These are phyloP conservation scores for Sarcophaga peregrina DNA, from an alignment of 1,140 invertebrate species.

Conservation along the genomic window DNA sequence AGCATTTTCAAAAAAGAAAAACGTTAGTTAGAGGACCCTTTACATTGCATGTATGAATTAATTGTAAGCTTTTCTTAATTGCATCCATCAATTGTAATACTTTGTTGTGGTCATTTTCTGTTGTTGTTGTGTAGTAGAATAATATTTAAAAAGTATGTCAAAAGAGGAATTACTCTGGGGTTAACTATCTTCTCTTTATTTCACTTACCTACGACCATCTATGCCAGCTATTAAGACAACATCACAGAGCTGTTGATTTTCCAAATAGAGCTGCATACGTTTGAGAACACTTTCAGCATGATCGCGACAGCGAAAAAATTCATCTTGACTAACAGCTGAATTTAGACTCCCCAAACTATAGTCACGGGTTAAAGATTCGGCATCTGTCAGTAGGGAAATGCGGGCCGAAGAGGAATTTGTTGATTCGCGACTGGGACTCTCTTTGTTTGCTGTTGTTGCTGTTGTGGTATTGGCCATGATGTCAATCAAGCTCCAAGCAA, in stretches of 20 bases:
- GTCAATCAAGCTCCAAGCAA: constrained; percentile 4
- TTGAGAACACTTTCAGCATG: constrained; percentile 84
- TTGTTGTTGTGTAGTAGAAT: too few relatives aligned
- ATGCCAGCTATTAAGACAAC: constrained; percentile 79
- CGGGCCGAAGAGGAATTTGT: constrained; percentile 61
- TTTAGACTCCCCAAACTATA: constrained; percentile 62
- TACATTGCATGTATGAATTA: too few relatives aligned
- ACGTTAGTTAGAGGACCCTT: too few relatives aligned
- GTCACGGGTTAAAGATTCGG: constrained; percentile 59
- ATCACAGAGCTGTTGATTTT: constrained; percentile 83
- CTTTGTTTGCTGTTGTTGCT: constrained; percentile 55
- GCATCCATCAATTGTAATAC: too few relatives aligned
- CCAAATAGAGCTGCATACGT: constrained; percentile 84
- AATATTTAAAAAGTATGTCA: too few relatives aligned
- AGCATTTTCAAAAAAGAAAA: too few relatives aligned
- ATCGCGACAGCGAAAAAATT: constrained; percentile 81
- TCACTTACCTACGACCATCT: constrained; percentile 71
- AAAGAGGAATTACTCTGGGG: too few relatives aligned
- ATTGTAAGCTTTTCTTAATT: too few relatives aligned
- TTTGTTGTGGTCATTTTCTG: too few relatives aligned
- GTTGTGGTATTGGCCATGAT: constrained; percentile 32
- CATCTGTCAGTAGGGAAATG: constrained; percentile 59
- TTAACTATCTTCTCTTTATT: background rate
- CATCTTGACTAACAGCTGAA: constrained; percentile 72
- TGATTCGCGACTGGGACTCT: constrained; percentile 64